phyloP scores from a whole-genome alignment of 2,888 invertebrate species.

The Phorcus lineatus region DNA sequence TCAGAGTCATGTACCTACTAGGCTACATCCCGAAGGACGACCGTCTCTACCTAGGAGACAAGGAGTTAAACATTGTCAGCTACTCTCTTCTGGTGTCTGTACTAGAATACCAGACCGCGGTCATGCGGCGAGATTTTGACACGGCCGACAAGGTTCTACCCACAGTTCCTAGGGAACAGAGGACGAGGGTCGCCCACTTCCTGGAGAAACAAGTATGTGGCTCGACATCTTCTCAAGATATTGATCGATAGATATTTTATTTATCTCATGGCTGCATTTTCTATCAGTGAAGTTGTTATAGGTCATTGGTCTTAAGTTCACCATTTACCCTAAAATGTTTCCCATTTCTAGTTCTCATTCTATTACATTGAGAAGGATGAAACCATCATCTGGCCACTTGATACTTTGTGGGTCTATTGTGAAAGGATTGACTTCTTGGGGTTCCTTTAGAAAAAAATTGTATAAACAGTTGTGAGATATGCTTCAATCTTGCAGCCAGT shows the following conservation, averaged over 20 bases:
- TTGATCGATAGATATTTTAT: background rate
- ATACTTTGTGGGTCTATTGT: no score
- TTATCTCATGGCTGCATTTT: no score
- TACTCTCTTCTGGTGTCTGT: slow-evolving; percentile 91
- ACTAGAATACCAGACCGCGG: slow-evolving; percentile 99
- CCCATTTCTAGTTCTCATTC: no score
- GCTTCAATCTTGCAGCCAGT: no score
- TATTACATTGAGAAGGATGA: no score
- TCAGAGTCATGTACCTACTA: slow-evolving; percentile 93
- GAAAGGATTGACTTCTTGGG: no score
- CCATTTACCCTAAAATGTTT: no score
- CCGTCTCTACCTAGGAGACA: slow-evolving; percentile 95
- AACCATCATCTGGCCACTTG: no score
- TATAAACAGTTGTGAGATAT: no score
- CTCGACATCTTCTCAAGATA: background rate
- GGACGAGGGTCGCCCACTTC: slow-evolving; percentile 98
- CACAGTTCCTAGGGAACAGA: slow-evolving; percentile 95
- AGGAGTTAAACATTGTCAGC: slow-evolving; percentile 91
- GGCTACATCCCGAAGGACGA: slow-evolving; percentile 98
- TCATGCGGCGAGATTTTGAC: slow-evolving; percentile 97
- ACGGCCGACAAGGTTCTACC: slow-evolving; percentile 93
- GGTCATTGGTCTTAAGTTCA: no score
- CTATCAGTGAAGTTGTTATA: no score
- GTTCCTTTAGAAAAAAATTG: no score
- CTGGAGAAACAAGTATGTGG: slow-evolving; percentile 91